phyloP scores from a whole-genome alignment of 2,797 vertebrate species.

The Poecile montanus region DNA sequence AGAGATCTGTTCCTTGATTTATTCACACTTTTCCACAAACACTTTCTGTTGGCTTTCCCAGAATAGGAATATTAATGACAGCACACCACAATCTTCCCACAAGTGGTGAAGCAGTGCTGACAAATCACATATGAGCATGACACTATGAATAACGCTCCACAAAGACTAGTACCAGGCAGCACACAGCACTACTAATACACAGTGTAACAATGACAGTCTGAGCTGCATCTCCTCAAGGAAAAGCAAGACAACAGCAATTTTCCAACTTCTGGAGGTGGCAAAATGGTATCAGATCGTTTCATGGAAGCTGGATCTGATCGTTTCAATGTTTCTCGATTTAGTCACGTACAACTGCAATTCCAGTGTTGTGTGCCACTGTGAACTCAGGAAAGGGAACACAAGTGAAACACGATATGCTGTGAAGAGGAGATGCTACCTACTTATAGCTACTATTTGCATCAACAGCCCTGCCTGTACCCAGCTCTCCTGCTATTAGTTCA shows the following conservation, averaged over 20 bases:
- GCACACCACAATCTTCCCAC: neutral
- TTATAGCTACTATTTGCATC: neutral
- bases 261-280: neutral
- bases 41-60: neutral
- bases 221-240: neutral
- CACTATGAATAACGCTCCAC: conserved; percentile 19
- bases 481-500: neutral
- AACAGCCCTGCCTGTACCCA: neutral
- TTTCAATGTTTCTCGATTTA: neutral
- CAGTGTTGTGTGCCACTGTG: accelerated
- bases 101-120: neutral
- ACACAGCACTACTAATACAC: neutral
- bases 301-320: neutral
- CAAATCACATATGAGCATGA: neutral
- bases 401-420: neutral
- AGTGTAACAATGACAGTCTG: neutral
- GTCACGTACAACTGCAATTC: neutral
- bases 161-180: conserved; percentile 20
- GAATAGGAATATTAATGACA: neutral
- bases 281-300: neutral
- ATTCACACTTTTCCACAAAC: neutral
- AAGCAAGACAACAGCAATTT: neutral
- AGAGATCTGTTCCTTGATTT: neutral
- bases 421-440: neutral
- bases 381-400: neutral